These are phyloP conservation scores for Orbicella faveolata DNA, from an alignment of 64 coral and sea anemone genomes.

Conservation along the genomic window DNA sequence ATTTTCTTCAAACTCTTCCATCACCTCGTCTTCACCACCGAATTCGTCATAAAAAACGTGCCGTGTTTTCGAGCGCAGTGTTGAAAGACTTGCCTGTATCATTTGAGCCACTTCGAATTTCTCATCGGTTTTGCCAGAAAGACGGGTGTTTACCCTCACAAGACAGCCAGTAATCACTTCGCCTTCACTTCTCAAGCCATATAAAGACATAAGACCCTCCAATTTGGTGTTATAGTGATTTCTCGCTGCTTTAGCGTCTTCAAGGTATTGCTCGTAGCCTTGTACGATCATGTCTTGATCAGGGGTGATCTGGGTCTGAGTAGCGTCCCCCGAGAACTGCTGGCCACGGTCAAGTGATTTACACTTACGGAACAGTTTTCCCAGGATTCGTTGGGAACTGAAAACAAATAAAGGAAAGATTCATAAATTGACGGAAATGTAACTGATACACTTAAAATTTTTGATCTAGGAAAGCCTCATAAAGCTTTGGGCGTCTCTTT, in stretches of 20 bases:
- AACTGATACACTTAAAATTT: too few species aligned
- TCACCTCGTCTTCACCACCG: slow-evolving; percentile 67
- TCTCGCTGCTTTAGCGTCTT: slow-evolving; percentile 42
- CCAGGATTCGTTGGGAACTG: slow-evolving; percentile 75
- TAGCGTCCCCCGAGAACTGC: slow-evolving; percentile 48
- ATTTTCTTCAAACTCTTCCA: slow-evolving; percentile 56
- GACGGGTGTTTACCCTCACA: slow-evolving; percentile 61
- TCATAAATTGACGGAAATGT: too few species aligned
- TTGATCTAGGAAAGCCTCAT: too few species aligned
- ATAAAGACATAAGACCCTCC: slow-evolving; percentile 73
- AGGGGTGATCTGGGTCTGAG: not conserved
- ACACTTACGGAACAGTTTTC: slow-evolving; percentile 80
- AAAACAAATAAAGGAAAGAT: not conserved
- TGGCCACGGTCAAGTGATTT: slow-evolving; percentile 64
- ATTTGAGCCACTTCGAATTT: slow-evolving; percentile 85
- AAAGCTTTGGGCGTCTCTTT: too few species aligned
- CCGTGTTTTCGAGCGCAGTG: slow-evolving; percentile 46
- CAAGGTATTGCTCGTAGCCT: slow-evolving; percentile 46
- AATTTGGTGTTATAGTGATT: slow-evolving; percentile 79
- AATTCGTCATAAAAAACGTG: slow-evolving; percentile 78
- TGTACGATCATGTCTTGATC: slow-evolving; percentile 68
- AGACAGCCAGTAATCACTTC: slow-evolving; percentile 81
- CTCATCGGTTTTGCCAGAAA: slow-evolving; percentile 82
- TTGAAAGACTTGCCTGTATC: slow-evolving; percentile 79
- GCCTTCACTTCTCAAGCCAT: slow-evolving; percentile 76